Base-by-base conservation (phyloP, 1,140 invertebrate genomes). In the Dreissena rostriformis region DNA sequence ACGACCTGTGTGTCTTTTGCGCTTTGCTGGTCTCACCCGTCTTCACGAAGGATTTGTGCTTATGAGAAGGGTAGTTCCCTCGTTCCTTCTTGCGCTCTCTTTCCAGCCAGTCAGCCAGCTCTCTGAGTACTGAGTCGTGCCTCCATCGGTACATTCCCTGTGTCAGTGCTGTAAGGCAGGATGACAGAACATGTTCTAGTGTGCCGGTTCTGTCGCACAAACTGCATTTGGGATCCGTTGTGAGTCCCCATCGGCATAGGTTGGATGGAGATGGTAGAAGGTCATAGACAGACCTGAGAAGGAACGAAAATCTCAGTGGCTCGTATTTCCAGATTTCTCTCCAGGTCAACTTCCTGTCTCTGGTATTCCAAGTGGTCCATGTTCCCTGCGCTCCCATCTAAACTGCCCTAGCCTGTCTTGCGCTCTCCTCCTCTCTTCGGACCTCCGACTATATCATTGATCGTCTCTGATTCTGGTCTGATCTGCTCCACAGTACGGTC, bases 171-270 rank as follows among this genome's bases (percentile, higher is more conserved):
- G 67, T 71, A 8, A 24, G 39, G 70, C 66, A 80, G n/a, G 49
- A 80, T n/a, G 76, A 80, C 26, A 80, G 77, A 28, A 80, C 67
- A 80, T 80, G 57, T 29, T 77, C 61, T 51, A 77, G 75, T 2
- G 61, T 77, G 63, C 63, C 75, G 6, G 10, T 10, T 39, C 57
- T 39, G 29, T 77, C 61, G 19, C 75, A 77, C 10, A 77, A 17
- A 22, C 51, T 55, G 15, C 61, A 57, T 55, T 17, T 29, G 1
- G 29, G 24, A 7, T 81, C 39, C 0, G 57, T n/a, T n/a, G n/a
- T n/a, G 26, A 81, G 78, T 28, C 80, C 71, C 61, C 55, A 75
- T 53, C 80, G 28, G 71, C 51, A 53, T 1, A 73, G 39, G 71
- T 63, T 63, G 2, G 57, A 2, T 61, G 72, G 72, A 4, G 72